Evolutionary conservation across 2,113 vertebrate species (phyloP), one percentile per base, ranked within the genome.

Genomic region (Tenrec ecaudatus): DNA sequence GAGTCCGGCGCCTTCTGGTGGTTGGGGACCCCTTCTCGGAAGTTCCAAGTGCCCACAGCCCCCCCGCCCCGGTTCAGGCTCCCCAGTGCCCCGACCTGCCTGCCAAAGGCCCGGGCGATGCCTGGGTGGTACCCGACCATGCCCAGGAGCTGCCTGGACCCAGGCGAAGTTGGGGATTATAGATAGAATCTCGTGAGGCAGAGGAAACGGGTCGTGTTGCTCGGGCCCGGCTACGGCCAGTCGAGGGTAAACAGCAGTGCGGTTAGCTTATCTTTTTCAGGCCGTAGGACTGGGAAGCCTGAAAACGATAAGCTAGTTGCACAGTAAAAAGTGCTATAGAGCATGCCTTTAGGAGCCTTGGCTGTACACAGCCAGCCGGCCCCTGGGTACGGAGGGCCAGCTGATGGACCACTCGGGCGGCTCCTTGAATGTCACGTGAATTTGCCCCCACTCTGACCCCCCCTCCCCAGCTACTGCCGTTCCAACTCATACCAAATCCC

Each of bases 81-180:
- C 38, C 27, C 86, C 57, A 2, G 40, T 9, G 53, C n/a, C 77
- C 60, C 3, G 73, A 78, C 73, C 86, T 73, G 66, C 53, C 23
- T 53, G 22, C 43, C 75, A 20, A 20, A 88, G 92, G 89, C 89
- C 77, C 1, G 19, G 27, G 87, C 78, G 81, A n/a, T 60, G 76
- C 31, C 43, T 14, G 71, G 25, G 66, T 22, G 83, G 64, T 36
- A 66, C 31, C 86, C 77, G 25, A 9, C 20, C 66, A 85, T 57
- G 89, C 82, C 53, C 68, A 40, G 66, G 88, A 66, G 89, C 82
- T 84, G 76, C n/a, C 80, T 57, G 94, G 92, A 89, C 89, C 92
- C 85, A 15, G 89, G 38, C 90, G 92, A 96, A 97, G 97, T 96
- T 96, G 91, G 76, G 81, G 93, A 23, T 92, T 91, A 83, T 84